These are phyloP conservation scores for Kryphioiulus occultus DNA, from an alignment of 2,888 invertebrate species.

Conservation along the genomic window DNA sequence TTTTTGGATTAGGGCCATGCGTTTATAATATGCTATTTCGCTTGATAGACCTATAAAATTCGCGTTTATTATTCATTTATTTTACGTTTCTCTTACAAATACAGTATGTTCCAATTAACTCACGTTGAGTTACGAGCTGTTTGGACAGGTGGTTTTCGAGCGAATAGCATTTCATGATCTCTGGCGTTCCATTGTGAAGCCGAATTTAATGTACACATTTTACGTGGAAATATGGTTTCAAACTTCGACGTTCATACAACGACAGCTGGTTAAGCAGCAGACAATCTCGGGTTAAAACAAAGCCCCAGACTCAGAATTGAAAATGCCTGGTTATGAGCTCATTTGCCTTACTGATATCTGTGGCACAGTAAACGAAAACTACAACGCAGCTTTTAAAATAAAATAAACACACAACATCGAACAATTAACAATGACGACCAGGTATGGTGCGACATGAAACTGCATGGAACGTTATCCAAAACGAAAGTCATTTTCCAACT, in stretches of 20 bases:
- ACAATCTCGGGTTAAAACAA: constrained; percentile 1
- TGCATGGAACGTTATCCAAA: too few relatives aligned
- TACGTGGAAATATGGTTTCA: constrained; percentile 3
- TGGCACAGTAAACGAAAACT: not conserved
- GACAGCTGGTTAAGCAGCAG: not conserved
- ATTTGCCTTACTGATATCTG: not conserved
- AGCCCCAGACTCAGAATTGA: not conserved
- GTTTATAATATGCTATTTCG: not conserved
- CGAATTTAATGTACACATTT: constrained; percentile 19
- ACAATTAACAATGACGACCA: not conserved
- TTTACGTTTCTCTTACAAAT: not conserved
- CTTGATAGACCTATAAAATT: not conserved
- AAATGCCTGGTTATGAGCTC: not conserved
- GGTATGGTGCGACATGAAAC: too few relatives aligned
- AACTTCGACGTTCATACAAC: not conserved
- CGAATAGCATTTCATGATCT: not conserved
- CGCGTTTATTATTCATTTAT: not conserved
- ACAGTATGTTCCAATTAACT: not conserved
- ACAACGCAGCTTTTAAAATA: not conserved
- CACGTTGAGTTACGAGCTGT: not conserved
- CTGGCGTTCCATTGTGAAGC: not conserved
- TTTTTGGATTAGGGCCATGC: not conserved
- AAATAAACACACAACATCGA: not conserved
- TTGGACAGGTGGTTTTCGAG: constrained; percentile 20
- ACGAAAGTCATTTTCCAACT: too few relatives aligned